Evolutionary conservation across 2,797 vertebrate genomes (phyloP).

Genomic region (Distichodus sexfasciatus): DNA sequence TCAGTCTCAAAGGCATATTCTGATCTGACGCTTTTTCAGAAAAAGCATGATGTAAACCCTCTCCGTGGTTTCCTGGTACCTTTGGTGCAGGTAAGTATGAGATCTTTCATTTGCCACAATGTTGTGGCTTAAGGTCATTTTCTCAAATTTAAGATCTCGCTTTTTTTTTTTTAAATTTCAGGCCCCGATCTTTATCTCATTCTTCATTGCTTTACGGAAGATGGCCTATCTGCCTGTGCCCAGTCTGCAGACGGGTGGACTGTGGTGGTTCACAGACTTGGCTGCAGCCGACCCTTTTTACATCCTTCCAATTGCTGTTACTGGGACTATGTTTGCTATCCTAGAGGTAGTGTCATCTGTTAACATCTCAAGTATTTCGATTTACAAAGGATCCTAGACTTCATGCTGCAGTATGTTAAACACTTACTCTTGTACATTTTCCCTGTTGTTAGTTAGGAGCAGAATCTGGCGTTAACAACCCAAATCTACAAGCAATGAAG

Average conservation of each 20-base stretch:
- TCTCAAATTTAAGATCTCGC: too few relatives aligned
- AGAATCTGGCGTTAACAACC: constrained; percentile 83
- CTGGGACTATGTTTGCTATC: constrained; percentile 83
- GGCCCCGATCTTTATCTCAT: constrained; percentile 87
- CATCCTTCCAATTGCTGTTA: constrained; percentile 77
- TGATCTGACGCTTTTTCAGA: constrained; percentile 82
- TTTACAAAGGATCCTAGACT: not conserved
- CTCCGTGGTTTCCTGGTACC: constrained; percentile 81
- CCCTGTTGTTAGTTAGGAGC: constrained; percentile 75
- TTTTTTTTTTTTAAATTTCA: constrained; percentile 46
- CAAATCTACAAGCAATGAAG: constrained; percentile 81
- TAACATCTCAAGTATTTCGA: not conserved
- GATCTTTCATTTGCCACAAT: too few relatives aligned
- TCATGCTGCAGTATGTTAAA: not conserved
- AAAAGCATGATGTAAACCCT: constrained; percentile 82
- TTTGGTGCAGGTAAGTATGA: constrained; percentile 78
- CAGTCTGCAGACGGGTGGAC: constrained; percentile 83
- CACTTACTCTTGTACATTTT: not conserved
- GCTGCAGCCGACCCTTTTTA: constrained; percentile 80
- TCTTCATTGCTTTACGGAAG: constrained; percentile 87
- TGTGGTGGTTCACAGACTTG: constrained; percentile 84
- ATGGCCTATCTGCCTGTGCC: constrained; percentile 88
- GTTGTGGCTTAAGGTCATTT: too few relatives aligned
- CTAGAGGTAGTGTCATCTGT: constrained; percentile 74
- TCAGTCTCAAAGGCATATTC: constrained; percentile 81